Base-by-base conservation (phyloP, 2,797 vertebrate species). In the Paguma larvata region DNA sequence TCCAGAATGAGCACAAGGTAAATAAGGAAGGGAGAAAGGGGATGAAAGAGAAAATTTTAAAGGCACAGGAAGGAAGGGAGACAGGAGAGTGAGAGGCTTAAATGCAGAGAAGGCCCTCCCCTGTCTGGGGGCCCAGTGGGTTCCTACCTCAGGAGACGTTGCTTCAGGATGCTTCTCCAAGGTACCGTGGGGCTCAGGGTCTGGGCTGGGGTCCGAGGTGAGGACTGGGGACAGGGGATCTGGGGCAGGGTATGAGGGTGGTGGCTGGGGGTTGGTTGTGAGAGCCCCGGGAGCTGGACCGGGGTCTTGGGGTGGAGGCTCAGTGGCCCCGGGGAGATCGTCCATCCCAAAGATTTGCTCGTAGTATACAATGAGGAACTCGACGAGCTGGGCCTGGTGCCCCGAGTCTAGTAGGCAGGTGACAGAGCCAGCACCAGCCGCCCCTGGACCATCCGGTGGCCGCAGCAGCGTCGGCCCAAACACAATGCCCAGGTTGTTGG, bases 401-500 rank as follows among this genome's bases (percentile, higher is more conserved):
- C 98, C 99, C 0, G 99, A 99, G 98, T 99, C 99, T 94, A 99
- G 98, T 9, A 99, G 98, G 63, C 99, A 99, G 3, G 99, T 96
- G 98, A 99, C 99, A 0, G 99, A 98, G 95, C 98, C 98, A 4
- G 99, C 99, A 4, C 88, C 62, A 0, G 84, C 27, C n/a, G 84
- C 38, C 63, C 94, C 51, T 3, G 83, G 89, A 0, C 98, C 97
- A 0, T 98, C 98, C 32, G 99, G 99, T 0, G 98, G 99, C 85
- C 99, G 99, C 97, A 99, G 95, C 94, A 99, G 98, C 0, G 99
- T 99, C 0, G 99, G 99, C 11, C 99, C 99, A 67, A 99, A 99
- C 30, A 99, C 99, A 15, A 99, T 99, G 44, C 99, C 99, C 98
- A 99, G 95, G 98, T 99, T 99, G 97, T 99, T 99, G 0, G 99